Evolutionary conservation across 1,140 invertebrate genomes (phyloP).

Genomic region (Muscidifurax raptorellus): DNA sequence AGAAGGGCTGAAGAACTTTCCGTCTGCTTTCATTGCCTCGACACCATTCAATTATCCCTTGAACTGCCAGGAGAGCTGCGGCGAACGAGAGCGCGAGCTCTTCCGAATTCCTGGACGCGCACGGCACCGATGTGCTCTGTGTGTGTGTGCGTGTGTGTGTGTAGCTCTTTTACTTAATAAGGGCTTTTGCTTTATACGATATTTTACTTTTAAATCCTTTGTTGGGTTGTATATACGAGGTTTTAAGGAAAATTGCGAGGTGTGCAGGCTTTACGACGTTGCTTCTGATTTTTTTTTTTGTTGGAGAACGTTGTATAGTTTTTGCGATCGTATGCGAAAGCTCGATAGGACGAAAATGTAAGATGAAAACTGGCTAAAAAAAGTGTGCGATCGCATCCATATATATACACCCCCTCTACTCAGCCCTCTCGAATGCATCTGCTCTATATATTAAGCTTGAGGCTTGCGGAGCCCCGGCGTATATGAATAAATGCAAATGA

Average conservation of each 20-base stretch:
- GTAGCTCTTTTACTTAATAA: too few relatives aligned
- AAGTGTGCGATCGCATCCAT: too few relatives aligned
- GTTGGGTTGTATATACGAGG: too few relatives aligned
- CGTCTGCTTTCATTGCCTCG: constrained; percentile 52
- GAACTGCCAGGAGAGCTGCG: neutral
- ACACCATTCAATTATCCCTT: constrained; percentile 55
- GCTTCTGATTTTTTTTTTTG: too few relatives aligned
- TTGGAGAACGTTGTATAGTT: too few relatives aligned
- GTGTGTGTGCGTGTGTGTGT: too few relatives aligned
- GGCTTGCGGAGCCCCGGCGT: neutral
- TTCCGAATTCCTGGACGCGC: neutral
- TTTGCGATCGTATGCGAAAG: too few relatives aligned
- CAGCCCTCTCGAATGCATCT: constrained; percentile 4
- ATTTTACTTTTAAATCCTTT: neutral
- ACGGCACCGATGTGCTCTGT: neutral
- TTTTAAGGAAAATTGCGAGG: too few relatives aligned
- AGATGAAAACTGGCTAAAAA: too few relatives aligned
- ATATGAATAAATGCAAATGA: constrained; percentile 46
- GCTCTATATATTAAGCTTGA: constrained; percentile 1
- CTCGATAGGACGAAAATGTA: too few relatives aligned
- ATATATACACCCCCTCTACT: too few relatives aligned
- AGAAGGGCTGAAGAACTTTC: neutral
- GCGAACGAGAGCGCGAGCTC: neutral
- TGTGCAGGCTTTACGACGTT: too few relatives aligned
- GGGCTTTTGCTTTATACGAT: neutral